phyloP scores from a whole-genome alignment of 2,797 vertebrate species.

The Microctenopoma stevenorrisi region DNA sequence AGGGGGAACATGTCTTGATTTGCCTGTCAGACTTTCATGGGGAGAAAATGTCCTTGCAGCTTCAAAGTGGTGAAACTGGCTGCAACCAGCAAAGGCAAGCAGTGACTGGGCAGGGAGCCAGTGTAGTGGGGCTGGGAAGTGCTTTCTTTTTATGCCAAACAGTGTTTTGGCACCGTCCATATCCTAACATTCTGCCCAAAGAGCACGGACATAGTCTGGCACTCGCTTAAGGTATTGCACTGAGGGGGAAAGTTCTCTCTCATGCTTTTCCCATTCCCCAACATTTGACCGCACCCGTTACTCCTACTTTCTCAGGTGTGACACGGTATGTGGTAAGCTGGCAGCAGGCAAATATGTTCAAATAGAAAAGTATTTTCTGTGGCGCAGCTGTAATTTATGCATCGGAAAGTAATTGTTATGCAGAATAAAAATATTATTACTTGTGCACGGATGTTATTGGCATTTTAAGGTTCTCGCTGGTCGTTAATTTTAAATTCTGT shows the following conservation, averaged over 20 bases:
- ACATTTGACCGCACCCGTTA: constrained; percentile 37
- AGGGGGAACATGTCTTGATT: constrained; percentile 62
- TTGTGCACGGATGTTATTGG: too few species aligned
- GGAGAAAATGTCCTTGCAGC: constrained; percentile 57
- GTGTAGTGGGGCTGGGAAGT: constrained; percentile 46
- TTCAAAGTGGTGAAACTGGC: constrained; percentile 62
- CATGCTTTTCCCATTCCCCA: constrained; percentile 34
- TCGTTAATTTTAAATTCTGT: too few species aligned
- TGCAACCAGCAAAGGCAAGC: constrained; percentile 53
- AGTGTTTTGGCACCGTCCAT: constrained; percentile 56
- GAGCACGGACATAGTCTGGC: constrained; percentile 62
- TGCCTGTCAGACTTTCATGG: constrained; percentile 51
- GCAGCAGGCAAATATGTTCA: neutral
- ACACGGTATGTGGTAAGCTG: constrained; percentile 5
- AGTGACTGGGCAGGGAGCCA: constrained; percentile 62
- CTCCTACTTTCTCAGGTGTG: constrained; percentile 24
- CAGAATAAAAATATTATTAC: too few species aligned
- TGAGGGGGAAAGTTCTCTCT: constrained; percentile 2
- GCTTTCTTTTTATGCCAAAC: constrained; percentile 68
- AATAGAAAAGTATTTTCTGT: neutral
- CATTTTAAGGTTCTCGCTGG: too few species aligned
- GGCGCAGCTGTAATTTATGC: too few species aligned
- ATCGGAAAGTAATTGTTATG: too few species aligned
- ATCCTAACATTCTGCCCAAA: constrained; percentile 53
- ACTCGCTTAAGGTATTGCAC: constrained; percentile 42